A percentile compares a stretch with the other conserved stretches of the same genome.
These are phyloP conservation scores for Drosophila sp. DNA, from an alignment of 1,140 invertebrate genomes.

Conservation along the genomic window DNA sequence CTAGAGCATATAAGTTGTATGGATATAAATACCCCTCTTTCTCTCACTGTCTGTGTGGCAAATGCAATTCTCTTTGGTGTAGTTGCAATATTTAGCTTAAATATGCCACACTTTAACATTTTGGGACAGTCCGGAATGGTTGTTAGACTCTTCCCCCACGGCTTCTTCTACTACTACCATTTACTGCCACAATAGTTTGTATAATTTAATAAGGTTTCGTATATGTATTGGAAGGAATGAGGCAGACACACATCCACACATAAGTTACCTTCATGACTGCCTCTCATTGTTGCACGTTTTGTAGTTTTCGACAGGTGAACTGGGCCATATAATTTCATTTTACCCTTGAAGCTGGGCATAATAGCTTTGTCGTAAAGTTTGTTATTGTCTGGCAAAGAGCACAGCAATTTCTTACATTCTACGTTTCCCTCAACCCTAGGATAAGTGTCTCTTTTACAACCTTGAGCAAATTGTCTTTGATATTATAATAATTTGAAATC, in stretches of 20 bases:
- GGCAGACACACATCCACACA: conserved; percentile 19
- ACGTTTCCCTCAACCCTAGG: not conserved
- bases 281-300: conserved; percentile 67
- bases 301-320: conserved; percentile 75
- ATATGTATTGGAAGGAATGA: conserved; percentile 65
- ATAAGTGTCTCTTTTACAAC: not conserved
- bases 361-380: conserved; percentile 17
- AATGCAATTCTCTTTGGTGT: conserved; percentile 70
- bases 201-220: conserved; percentile 75
- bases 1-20: conserved; percentile 13
- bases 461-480: not conserved
- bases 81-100: conserved; percentile 78
- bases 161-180: conserved; percentile 16
- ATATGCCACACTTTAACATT: conserved; percentile 76
- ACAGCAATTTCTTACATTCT: not conserved
- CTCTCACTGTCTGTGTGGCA: conserved; percentile 17
- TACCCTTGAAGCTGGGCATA: conserved; percentile 41
- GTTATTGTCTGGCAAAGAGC: conserved; percentile 1
- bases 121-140: conserved; percentile 45
- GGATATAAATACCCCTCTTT: not conserved
- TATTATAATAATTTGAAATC: not conserved
- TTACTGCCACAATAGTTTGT: conserved; percentile 50
- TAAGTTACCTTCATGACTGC: not conserved
- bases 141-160: conserved; percentile 11
- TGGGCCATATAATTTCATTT: conserved; percentile 71